Base-by-base conservation (phyloP, 2,113 vertebrate genomes). In the Atractosteus spatula region DNA sequence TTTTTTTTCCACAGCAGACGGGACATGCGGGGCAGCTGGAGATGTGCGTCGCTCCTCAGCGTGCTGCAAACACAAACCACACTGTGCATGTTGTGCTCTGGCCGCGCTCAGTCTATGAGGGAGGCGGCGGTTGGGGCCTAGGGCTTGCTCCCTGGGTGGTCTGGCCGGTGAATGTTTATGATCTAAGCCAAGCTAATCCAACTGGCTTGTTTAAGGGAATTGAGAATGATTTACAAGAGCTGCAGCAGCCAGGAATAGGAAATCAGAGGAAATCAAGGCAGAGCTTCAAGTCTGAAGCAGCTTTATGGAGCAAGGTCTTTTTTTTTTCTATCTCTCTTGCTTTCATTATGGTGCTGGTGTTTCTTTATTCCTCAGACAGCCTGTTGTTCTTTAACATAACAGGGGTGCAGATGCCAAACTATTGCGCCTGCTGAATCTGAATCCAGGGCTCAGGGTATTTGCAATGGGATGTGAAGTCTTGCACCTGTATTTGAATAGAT, bases 161-260 rank as follows among this genome's bases (percentile, higher is more conserved):
- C 91, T 77, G 87, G 62, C 85, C 84, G 83, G 83, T 84, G 83
- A 89, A 90, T 92, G 91, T 92, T 93, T 93, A 91, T 92, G 90
- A 90, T 91, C 86, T 89, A 87, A 90, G 88, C 87, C 87, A 83
- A 91, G 85, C 87, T 91, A 91, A 92, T 93, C 91, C 89, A 89
- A 91, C 89, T 90, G 89, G 91, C 90, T 90, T 91, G 89, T 91
- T 92, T 87, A 88, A 87, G 85, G 83, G 91, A 91, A 89, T 85
- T 87, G 88, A 89, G 88, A 91, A 91, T 93, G 89, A 93, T 92
- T 93, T 91, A 91, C 88, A 90, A 87, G 91, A 88, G 78, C 87
- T 81, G 86, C 70, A 69, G 74, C 68, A 77, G 87, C 87, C 84
- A 89, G 77, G 77, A 85, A 79, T 77, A 90, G 88, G 81, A 91